phyloP scores from a whole-genome alignment of 1,140 invertebrate genomes.

The Brachionus calyciflorus region DNA sequence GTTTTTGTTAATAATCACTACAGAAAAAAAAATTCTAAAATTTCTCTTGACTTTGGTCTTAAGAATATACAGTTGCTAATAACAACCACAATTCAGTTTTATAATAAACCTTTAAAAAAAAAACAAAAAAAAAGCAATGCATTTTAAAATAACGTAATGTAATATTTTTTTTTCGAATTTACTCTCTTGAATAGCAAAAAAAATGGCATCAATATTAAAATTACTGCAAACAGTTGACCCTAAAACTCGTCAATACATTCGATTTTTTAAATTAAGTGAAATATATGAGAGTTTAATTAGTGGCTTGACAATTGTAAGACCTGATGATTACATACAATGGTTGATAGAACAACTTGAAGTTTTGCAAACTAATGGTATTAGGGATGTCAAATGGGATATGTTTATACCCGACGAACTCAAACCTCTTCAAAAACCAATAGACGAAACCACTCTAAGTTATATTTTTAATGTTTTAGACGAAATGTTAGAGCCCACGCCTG shows the following conservation, averaged over 20 bases:
- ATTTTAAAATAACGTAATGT: constrained; percentile 2
- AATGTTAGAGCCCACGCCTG: constrained; percentile 51
- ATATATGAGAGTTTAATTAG: constrained; percentile 43
- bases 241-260: constrained; percentile 43
- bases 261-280: constrained; percentile 44
- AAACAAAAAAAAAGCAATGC: neutral
- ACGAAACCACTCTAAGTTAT: constrained; percentile 41
- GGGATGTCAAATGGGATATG: constrained; percentile 51
- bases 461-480: constrained; percentile 41
- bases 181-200: neutral
- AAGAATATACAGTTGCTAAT: constrained; percentile 5
- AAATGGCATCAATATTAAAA: constrained; percentile 43
- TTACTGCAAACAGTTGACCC: constrained; percentile 42
- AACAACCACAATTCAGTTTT: neutral
- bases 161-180: neutral
- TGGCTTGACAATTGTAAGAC: constrained; percentile 28
- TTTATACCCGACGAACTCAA: constrained; percentile 56
- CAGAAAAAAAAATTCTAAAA: neutral
- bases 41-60: constrained; percentile 11
- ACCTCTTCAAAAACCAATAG: constrained; percentile 48
- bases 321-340: constrained; percentile 29
- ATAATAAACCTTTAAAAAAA: neutral
- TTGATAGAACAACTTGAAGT: constrained; percentile 36
- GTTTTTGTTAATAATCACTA: too few species aligned
- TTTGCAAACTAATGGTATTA: constrained; percentile 6